These are phyloP conservation scores for Micrasema minimum DNA, from an alignment of 1,140 invertebrate species.

Conservation along the genomic window DNA sequence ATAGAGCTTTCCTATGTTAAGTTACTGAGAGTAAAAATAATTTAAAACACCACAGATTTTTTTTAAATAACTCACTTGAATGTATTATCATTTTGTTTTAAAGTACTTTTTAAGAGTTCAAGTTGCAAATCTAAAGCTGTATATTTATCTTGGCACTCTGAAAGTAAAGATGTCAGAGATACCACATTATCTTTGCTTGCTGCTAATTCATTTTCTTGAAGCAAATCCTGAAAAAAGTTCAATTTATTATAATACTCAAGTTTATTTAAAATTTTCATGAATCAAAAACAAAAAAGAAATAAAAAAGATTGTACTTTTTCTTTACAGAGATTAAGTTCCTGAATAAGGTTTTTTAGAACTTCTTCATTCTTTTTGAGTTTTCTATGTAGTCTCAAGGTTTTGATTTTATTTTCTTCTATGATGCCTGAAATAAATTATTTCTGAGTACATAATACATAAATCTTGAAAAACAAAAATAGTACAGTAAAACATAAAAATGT, in stretches of 20 bases:
- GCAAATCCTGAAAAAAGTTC: background rate
- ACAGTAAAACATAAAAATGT: too few species aligned
- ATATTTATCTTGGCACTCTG: slow-evolving; percentile 24
- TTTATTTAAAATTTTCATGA: background rate
- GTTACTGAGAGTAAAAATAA: too few species aligned
- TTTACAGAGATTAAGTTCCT: slow-evolving; percentile 5
- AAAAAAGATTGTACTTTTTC: slow-evolving; percentile 26
- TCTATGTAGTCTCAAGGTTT: slow-evolving; percentile 12
- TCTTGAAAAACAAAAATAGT: background rate
- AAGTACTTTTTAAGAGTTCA: background rate
- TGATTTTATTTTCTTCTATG: slow-evolving; percentile 10
- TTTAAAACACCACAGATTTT: too few species aligned
- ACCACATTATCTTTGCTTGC: background rate
- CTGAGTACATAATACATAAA: background rate
- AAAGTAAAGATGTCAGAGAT: background rate
- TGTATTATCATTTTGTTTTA: slow-evolving; percentile 22
- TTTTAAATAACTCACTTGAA: slow-evolving; percentile 13
- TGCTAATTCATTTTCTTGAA: slow-evolving; percentile 11
- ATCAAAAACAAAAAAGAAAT: background rate
- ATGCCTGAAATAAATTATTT: slow-evolving; percentile 11
- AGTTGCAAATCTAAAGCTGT: slow-evolving; percentile 5
- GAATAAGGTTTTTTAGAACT: background rate
- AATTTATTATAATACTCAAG: background rate
- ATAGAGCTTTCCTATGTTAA: too few species aligned
- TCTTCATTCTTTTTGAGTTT: background rate